Evolutionary conservation across 2,113 vertebrate species (phyloP).

Genomic region (Centropristis striata): DNA sequence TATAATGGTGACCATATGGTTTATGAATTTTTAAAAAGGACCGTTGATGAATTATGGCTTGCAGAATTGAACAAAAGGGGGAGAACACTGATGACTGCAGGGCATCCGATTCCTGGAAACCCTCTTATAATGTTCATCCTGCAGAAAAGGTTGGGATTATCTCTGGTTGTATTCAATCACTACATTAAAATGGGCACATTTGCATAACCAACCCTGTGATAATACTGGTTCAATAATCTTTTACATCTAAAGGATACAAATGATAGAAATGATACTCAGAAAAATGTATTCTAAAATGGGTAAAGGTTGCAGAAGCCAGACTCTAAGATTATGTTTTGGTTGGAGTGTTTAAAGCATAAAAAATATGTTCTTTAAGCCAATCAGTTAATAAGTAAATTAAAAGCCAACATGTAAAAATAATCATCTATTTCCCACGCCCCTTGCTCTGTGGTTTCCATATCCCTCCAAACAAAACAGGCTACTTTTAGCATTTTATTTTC

Average conservation of each 20-base stretch:
- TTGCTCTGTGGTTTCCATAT: not conserved
- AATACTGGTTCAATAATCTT: not conserved
- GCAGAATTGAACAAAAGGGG: slow-evolving; percentile 12
- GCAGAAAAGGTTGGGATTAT: slow-evolving; percentile 29
- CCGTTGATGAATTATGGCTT: slow-evolving; percentile 12
- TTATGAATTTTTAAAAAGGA: slow-evolving; percentile 31
- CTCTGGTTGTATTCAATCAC: not conserved
- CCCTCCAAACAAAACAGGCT: not conserved
- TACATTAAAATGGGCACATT: not conserved
- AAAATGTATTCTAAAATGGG: too few relatives aligned
- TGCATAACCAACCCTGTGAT: not conserved
- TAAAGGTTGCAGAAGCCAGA: not conserved
- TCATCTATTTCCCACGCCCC: not conserved
- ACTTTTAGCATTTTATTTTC: not conserved
- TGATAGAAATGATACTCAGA: not conserved
- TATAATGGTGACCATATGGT: not conserved
- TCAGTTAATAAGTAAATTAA: not conserved
- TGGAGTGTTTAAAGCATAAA: too few relatives aligned
- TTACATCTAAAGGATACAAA: not conserved
- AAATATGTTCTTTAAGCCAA: not conserved
- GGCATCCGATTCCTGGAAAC: slow-evolving; percentile 8
- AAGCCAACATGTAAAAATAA: not conserved
- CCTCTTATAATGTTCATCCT: not conserved
- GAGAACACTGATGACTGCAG: slow-evolving; percentile 12
- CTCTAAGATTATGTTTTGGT: too few relatives aligned